Percentiles rank a stretch among this genome's conserved stretches.
These are phyloP conservation scores for Petrocephalus schoutedeni DNA, from an alignment of 2,797 vertebrate genomes.

Conservation along the genomic window DNA sequence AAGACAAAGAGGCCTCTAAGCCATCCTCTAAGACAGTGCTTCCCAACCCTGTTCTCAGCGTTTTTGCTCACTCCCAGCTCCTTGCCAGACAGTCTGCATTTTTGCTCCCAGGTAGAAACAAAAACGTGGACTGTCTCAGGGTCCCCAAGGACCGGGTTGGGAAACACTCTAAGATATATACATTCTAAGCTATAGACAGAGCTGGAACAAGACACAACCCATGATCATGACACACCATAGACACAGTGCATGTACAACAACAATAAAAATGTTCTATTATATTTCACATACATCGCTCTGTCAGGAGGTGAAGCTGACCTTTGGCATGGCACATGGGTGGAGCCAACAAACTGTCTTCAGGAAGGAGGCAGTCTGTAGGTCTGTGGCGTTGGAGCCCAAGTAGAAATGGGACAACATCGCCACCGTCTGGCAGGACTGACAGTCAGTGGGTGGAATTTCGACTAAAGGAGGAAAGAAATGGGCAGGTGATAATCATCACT, in stretches of 20 bases:
- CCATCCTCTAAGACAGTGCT: not conserved
- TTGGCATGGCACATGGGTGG: conserved; percentile 33
- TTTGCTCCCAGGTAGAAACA: not conserved
- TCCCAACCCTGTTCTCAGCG: not conserved
- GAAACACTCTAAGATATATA: not conserved
- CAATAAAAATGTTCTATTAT: not conserved
- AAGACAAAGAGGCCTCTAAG: not conserved
- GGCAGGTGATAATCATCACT: not conserved
- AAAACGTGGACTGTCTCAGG: not conserved
- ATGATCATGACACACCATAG: not conserved
- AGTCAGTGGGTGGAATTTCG: conserved; percentile 24
- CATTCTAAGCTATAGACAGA: not conserved
- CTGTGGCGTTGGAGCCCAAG: conserved; percentile 42
- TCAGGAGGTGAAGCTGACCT: conserved; percentile 41
- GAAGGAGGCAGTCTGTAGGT: conserved; percentile 36
- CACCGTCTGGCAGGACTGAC: conserved; percentile 43
- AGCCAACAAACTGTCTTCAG: conserved; percentile 39
- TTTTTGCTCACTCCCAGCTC: not conserved
- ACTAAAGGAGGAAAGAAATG: conserved; percentile 16
- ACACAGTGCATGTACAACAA: not conserved
- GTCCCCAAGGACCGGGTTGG: not conserved
- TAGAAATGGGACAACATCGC: conserved; percentile 29
- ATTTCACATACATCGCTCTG: not conserved
- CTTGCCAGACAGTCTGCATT: not conserved
- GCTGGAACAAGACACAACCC: not conserved